A percentile compares a stretch with the other conserved stretches of the same genome.
These are phyloP conservation scores for Sinhomidia bicolor DNA, from an alignment of 2,888 invertebrate genomes.

Conservation along the genomic window DNA sequence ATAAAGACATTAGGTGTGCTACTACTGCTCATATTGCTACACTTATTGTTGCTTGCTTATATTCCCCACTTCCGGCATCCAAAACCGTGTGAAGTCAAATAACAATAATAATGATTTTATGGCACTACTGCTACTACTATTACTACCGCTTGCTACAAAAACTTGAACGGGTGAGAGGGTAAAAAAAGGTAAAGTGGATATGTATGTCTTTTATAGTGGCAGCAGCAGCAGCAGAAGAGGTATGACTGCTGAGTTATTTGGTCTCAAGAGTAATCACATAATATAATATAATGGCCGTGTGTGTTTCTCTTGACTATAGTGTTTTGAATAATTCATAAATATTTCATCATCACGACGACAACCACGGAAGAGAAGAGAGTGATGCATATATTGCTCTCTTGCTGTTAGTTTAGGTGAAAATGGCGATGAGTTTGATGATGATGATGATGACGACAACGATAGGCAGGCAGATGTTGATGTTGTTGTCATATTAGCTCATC, in stretches of 20 bases:
- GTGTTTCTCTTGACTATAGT: constrained; percentile 1
- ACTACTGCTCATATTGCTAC: background rate
- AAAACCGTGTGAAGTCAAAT: constrained; percentile 7
- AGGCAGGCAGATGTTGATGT: constrained; percentile 31
- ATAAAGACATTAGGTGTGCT: background rate
- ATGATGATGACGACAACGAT: background rate
- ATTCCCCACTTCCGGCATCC: background rate
- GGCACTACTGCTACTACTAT: background rate
- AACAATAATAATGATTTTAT: constrained; percentile 25
- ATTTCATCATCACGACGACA: constrained; percentile 50
- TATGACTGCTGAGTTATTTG: background rate
- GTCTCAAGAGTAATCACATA: background rate
- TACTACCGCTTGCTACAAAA: background rate
- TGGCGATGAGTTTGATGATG: background rate
- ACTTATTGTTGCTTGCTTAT: background rate
- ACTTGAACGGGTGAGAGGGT: background rate
- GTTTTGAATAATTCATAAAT: constrained; percentile 65
- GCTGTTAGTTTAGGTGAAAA: constrained; percentile 25
- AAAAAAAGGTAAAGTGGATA: background rate
- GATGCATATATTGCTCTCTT: background rate
- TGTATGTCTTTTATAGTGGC: too few relatives aligned
- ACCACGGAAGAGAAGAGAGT: background rate
- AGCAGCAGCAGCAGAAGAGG: too few relatives aligned
- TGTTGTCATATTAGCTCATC: constrained; percentile 50
- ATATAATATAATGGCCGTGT: background rate